Evolutionary conservation across 2,113 vertebrate species (phyloP).

Genomic region (Chunga burmeisteri): DNA sequence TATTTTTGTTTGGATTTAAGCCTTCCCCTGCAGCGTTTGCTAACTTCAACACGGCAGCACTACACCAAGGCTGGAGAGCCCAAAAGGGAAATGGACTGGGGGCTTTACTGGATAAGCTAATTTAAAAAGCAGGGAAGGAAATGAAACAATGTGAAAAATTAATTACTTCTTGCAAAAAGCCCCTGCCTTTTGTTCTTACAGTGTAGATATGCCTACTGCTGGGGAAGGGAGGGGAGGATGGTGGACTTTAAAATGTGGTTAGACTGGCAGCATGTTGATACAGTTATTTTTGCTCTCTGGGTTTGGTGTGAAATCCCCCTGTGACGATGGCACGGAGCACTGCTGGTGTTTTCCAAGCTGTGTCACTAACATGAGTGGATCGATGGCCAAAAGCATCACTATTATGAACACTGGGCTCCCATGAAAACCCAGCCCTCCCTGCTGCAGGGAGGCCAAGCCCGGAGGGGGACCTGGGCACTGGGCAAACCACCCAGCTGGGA

Average conservation of each 20-base stretch:
- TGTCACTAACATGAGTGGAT: background rate
- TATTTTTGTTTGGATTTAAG: background rate
- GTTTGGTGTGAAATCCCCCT: background rate
- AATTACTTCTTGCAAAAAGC: background rate
- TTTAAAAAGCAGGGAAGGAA: background rate
- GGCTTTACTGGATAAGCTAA: background rate
- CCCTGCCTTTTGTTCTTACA: background rate
- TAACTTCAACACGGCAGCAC: background rate
- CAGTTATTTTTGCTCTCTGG: background rate
- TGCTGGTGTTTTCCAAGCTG: background rate
- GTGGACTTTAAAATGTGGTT: background rate
- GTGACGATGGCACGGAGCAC: background rate
- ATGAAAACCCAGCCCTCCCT: background rate
- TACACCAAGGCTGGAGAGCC: background rate
- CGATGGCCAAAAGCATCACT: background rate
- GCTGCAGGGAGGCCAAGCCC: background rate
- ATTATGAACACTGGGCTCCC: background rate
- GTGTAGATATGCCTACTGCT: background rate
- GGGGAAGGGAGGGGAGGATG: background rate
- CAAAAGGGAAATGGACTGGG: background rate
- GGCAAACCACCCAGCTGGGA: background rate
- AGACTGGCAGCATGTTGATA: background rate
- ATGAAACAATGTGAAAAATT: background rate
- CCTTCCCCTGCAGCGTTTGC: background rate
- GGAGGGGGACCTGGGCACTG: fast-evolving